Base-by-base conservation (phyloP, 2,797 vertebrate genomes). In the Bufotes viridis region DNA sequence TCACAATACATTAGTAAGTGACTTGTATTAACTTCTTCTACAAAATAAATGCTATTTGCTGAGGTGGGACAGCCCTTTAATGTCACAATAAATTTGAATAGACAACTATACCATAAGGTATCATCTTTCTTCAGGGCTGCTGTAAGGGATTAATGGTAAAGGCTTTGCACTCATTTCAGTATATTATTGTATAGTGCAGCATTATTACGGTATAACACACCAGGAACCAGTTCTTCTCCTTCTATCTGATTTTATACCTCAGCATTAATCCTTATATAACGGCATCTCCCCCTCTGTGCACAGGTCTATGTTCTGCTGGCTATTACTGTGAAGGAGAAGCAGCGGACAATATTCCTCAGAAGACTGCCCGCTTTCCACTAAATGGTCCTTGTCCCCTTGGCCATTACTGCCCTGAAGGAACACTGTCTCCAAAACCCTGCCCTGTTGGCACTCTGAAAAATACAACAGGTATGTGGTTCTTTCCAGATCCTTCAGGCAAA, bases 251-350 rank as follows among this genome's bases (percentile, higher is more conserved):
- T n/a, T 65, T 24, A 24, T 65, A 24, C n/a, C 29, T 24, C 9
- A 2, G 2, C 22, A 24, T 24, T n/a, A 24, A 12, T 12, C 78
- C 29, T 42, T 2, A 60, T 34, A 26, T 61, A 9, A 24, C 5
- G 72, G 10, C 57, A 42, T 87, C 4, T 3, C 26, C 9, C 10
- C 7, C 61, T 90, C 24, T 76, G 0, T 0, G 2, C 86, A 49
- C 86, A 98, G 97, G 97, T 55, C 91, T 86, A 8, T 98, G 97
- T 90, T 93, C 94, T 9, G 93, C 96, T 34, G 97, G 98, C 20
- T 97, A 94, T 94, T 97, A 96, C 92, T 99, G 97, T 26, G 93
- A 95, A 55, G 95, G 95, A 81, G 97, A 96, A 20, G 97, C 97
- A 26, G 86, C 89, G 0, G 93, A 93, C 69, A 93, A 96, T 24